A percentile compares a stretch with the other conserved stretches of the same genome.
Evolutionary conservation across 2,888 invertebrate genomes (phyloP).

Genomic region (Philopedon plagiatum): DNA sequence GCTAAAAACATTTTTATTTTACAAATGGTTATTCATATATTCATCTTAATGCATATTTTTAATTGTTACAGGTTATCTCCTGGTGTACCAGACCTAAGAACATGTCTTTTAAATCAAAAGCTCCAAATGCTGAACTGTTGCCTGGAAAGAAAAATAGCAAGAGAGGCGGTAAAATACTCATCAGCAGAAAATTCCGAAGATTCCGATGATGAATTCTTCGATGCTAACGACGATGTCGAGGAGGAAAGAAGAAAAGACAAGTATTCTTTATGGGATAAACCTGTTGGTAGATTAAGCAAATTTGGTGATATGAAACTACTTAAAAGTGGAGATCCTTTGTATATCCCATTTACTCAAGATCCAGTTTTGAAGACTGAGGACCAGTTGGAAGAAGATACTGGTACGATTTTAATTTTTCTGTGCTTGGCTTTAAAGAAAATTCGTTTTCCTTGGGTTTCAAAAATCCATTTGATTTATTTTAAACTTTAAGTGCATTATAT

Average conservation of each 20-base stretch:
- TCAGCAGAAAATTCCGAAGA: conserved; percentile 66
- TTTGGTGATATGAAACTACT: conserved; percentile 79
- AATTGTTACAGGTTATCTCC: conserved; percentile 80
- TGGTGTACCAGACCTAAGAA: conserved; percentile 89
- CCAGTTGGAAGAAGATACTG: conserved; percentile 92
- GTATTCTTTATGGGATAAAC: conserved; percentile 72
- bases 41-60: too few relatives aligned
- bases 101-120: conserved; percentile 93
- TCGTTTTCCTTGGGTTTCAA: too few relatives aligned
- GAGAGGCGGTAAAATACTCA: conserved; percentile 64
- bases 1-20: too few relatives aligned
- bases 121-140: conserved; percentile 90
- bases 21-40: too few relatives aligned
- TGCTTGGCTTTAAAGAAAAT: too few relatives aligned
- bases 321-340: conserved; percentile 79
- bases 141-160: conserved; percentile 75
- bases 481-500: too few relatives aligned
- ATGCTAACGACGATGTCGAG: conserved; percentile 72
- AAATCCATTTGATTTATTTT: too few relatives aligned
- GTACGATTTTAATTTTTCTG: conserved; percentile 11
- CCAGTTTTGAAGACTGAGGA: conserved; percentile 98
- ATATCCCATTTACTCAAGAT: conserved; percentile 90
- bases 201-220: conserved; percentile 82
- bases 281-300: conserved; percentile 79
- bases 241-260: conserved; percentile 62